Evolutionary conservation across 2,888 invertebrate species (phyloP), one percentile per base, ranked within the genome.

Genomic region (Octonoba sinensis): DNA sequence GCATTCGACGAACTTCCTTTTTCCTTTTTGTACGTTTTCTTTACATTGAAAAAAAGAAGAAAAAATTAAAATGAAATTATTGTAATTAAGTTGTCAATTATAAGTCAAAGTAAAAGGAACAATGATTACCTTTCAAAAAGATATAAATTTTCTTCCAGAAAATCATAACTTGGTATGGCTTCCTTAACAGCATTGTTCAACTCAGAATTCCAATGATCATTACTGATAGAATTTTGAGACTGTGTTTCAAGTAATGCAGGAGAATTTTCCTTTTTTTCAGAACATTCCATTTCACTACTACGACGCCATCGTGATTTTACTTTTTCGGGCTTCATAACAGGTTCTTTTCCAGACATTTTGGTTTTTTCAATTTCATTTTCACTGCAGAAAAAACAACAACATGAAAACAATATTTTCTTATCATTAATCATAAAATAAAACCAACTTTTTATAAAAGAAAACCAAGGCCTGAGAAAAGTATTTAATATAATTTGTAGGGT

Each of bases 1-100:
- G 92, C 97, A 98, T 97, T 86, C 95, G 93, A 86, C 94, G 94
- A 0, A 95, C 95, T 88, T 97, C 96, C 87, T 95, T 96, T 88
- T 95, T 96, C 81, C 93, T 92, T 85, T 89, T 89, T 12, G 87
- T 87, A 57, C 86, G 85, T 88, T 93, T 90, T 85, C 91, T 91
- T 47, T 24, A 51, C 8, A 18, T 46, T 20, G 20, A 49, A 65
- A 49, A 36, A 36, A 27, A 4, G n/a, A n/a, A 18, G 22, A 18
- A 16, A 20, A 6, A 15, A 62, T n/a, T n/a, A 44, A 18, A 1
- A 44, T 44, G 4, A 13, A 44, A 46, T 18, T 13, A 13, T 62
- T 44, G n/a, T 22, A 22, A 57, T 13, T 13, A 22, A 20, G 1
- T n/a, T 57, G 18, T 57, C 22, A 57, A 13, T 22, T 20, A 57